Conservation (phyloP, 2,113 vertebrate genomes). For the Laterallus jamaicensis region DNA sequence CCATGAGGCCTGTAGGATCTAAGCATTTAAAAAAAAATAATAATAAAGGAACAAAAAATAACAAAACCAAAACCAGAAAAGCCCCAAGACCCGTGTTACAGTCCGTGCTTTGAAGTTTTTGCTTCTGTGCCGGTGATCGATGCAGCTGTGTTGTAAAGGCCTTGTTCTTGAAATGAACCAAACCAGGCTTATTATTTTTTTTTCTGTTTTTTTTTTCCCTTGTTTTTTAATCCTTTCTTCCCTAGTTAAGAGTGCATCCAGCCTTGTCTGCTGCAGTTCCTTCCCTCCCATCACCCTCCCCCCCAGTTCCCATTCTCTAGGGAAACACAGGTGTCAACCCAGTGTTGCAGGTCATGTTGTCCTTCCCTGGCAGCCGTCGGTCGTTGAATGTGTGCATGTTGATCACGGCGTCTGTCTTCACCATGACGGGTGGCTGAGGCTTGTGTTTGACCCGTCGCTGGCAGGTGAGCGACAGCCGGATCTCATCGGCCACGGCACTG, state of each 20-base stretch:
- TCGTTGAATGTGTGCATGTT: constrained; percentile 99
- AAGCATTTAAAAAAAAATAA: not conserved
- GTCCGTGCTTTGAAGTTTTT: constrained; percentile 12
- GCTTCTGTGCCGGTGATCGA: not conserved
- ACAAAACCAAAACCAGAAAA: not conserved
- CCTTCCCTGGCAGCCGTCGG: constrained; percentile 95
- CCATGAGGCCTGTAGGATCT: constrained; percentile 16
- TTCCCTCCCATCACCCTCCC: not conserved
- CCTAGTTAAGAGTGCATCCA: constrained; percentile 10
- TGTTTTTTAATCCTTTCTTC: constrained; percentile 66
- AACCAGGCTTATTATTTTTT: constrained; percentile 63
- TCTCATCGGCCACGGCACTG: constrained; percentile 93
- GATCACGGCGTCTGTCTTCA: constrained; percentile 95
- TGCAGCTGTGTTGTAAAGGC: constrained; percentile 56
- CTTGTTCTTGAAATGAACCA: constrained; percentile 74
- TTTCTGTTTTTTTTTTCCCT: not conserved
- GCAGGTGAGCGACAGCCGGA: constrained; percentile 96
- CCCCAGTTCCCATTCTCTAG: constrained; percentile 60
- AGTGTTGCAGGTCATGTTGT: constrained; percentile 92
- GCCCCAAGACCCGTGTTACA: not conserved
- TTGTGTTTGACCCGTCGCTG: constrained; percentile 95
- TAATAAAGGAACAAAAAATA: not conserved
- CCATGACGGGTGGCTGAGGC: constrained; percentile 83
- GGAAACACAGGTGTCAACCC: constrained; percentile 93
- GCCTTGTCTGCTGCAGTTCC: constrained; percentile 1